Conservation (phyloP, 2,113 vertebrate genomes). For the Cryptomyrus ogoouensis region DNA sequence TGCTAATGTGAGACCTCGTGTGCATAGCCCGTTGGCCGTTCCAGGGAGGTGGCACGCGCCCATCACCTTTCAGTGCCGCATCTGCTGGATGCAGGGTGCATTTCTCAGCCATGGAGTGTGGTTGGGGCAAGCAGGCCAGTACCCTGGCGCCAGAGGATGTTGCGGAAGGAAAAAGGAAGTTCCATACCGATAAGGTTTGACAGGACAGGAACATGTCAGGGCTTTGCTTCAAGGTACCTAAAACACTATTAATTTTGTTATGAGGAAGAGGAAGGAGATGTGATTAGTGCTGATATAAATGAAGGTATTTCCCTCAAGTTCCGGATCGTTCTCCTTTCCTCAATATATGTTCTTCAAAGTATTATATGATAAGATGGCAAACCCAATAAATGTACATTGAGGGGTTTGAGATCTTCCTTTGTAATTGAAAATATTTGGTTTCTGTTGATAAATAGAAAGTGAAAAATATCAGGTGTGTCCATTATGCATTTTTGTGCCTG, state of each 20-base stretch:
- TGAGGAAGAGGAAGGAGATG: conserved; percentile 23
- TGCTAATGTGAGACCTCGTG: neutral
- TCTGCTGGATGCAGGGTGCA: neutral
- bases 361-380: conserved; percentile 32
- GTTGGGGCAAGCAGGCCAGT: neutral
- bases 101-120: neutral
- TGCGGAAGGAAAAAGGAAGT: neutral
- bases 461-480: neutral
- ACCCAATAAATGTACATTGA: neutral
- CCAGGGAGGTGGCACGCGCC: neutral
- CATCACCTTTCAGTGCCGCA: neutral
- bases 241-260: conserved; percentile 10
- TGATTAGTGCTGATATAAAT: conserved; percentile 30
- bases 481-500: neutral
- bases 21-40: neutral
- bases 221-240: neutral
- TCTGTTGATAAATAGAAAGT: conserved; percentile 18
- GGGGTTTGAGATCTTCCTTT: neutral
- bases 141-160: neutral
- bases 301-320: conserved; percentile 21
- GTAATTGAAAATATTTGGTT: conserved; percentile 8
- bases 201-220: neutral
- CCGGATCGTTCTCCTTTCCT: conserved; percentile 27
- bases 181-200: neutral
- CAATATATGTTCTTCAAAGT: conserved; percentile 10